Evolutionary conservation across 2,797 vertebrate genomes (phyloP).

Genomic region (Oceanodroma leucorhoa): DNA sequence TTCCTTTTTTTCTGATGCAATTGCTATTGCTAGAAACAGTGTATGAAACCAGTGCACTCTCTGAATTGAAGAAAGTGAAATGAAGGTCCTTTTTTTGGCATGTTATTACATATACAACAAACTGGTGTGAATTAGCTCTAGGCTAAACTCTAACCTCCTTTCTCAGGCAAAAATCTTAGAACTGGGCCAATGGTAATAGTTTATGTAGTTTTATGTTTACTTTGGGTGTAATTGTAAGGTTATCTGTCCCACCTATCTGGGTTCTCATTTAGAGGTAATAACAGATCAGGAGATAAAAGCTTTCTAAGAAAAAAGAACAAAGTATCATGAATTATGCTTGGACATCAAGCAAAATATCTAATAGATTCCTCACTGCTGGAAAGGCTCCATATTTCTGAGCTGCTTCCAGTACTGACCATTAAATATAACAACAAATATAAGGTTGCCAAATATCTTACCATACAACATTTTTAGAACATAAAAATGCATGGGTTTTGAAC

Average conservation of each 20-base stretch:
- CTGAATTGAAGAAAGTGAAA: neutral
- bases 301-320: neutral
- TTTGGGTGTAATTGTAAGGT: neutral
- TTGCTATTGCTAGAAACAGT: neutral
- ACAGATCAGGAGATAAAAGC: neutral
- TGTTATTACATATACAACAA: neutral
- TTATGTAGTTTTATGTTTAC: neutral
- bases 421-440: neutral
- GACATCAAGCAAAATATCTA: neutral
- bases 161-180: neutral
- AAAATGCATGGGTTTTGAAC: neutral
- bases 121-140: neutral
- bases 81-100: neutral
- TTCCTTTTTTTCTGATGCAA: neutral
- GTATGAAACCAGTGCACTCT: neutral
- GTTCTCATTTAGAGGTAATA: neutral
- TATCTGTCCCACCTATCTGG: neutral
- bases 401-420: neutral
- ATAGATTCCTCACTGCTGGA: neutral
- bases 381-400: neutral
- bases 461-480: neutral
- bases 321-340: neutral
- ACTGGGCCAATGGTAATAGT: neutral
- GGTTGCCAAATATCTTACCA: neutral
- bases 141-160: slow-evolving; percentile 4